Conservation (phyloP, 2,888 invertebrate species). For the Yponomeuta plumbellus region DNA sequence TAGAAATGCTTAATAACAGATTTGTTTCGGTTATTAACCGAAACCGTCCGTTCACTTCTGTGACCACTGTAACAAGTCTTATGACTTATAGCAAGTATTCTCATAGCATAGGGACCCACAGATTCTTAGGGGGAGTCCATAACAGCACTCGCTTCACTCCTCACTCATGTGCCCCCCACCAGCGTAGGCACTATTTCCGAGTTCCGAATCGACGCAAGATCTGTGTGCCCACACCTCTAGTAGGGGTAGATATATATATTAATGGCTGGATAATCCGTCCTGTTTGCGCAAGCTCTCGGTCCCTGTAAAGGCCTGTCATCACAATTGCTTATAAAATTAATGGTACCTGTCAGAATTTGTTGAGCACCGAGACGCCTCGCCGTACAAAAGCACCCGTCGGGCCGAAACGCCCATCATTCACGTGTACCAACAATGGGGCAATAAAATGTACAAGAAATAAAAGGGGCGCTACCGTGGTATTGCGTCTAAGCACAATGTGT, state of each 20-base stretch:
- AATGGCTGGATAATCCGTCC: slow-evolving; percentile 31
- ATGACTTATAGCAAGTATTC: too few species aligned
- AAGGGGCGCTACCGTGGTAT: neutral
- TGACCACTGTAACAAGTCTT: too few species aligned
- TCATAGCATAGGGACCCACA: too few species aligned
- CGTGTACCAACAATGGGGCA: slow-evolving; percentile 48
- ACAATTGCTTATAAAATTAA: slow-evolving; percentile 44
- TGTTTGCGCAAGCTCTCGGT: slow-evolving; percentile 16
- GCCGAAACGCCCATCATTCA: slow-evolving; percentile 45
- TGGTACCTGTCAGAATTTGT: slow-evolving; percentile 51
- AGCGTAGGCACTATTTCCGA: too few species aligned
- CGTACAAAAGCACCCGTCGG: slow-evolving; percentile 33
- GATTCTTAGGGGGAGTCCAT: too few species aligned
- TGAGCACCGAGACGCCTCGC: slow-evolving; percentile 35
- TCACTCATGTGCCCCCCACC: too few species aligned
- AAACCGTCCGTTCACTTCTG: too few species aligned
- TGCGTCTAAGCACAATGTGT: neutral
- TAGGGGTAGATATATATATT: slow-evolving; percentile 29
- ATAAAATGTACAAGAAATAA: slow-evolving; percentile 49
- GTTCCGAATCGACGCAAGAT: too few species aligned
- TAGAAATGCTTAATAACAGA: too few species aligned
- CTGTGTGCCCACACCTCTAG: neutral
- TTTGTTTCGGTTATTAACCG: too few species aligned
- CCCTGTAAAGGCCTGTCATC: slow-evolving; percentile 28
- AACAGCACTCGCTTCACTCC: too few species aligned